Evolutionary conservation across 2,113 vertebrate species (phyloP).

Genomic region (Atrichornis clamosus): DNA sequence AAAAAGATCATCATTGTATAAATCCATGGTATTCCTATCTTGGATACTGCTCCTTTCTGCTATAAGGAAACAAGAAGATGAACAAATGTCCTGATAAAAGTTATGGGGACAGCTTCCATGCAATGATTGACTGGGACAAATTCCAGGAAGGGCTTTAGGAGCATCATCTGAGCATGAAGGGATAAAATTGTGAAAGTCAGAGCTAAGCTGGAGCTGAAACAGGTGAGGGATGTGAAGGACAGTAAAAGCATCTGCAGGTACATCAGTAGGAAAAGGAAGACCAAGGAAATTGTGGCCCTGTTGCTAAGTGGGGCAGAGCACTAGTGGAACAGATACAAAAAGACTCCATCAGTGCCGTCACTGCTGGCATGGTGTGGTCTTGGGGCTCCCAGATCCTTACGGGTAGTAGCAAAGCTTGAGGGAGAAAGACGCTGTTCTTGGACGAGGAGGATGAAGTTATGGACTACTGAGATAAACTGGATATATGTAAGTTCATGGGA

Average conservation of each 20-base stretch:
- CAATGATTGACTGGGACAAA: not conserved
- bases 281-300: not conserved
- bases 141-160: not conserved
- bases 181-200: not conserved
- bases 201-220: not conserved
- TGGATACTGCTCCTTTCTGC: not conserved
- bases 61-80: not conserved
- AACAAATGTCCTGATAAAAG: not conserved
- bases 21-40: not conserved
- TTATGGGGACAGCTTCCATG: not conserved
- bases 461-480: not conserved
- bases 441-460: not conserved
- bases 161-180: not conserved
- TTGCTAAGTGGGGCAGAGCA: not conserved
- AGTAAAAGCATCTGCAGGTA: not conserved
- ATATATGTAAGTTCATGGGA: not conserved
- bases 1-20: not conserved
- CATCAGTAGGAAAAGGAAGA: not conserved
- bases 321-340: not conserved
- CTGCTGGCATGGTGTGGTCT: not conserved
- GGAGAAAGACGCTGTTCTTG: not conserved
- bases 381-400: not conserved
- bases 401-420: not conserved
- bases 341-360: not conserved
- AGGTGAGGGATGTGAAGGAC: not conserved